phyloP scores from a whole-genome alignment of 2,113 vertebrate genomes.

The Myrmophylax atrothorax region DNA sequence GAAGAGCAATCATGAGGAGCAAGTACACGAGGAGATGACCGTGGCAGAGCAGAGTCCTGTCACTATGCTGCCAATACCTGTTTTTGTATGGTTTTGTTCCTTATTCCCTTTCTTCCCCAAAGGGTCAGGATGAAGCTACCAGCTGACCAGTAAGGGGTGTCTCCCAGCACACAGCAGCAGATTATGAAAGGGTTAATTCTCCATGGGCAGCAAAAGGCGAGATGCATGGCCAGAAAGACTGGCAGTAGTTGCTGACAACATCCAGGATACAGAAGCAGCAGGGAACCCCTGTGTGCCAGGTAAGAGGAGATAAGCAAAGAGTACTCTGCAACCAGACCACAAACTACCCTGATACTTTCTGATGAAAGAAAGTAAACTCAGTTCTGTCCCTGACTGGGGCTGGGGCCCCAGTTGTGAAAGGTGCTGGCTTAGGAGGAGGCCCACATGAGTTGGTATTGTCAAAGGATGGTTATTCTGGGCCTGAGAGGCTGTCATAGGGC shows the following conservation, averaged over 20 bases:
- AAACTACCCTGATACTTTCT: rapidly evolving
- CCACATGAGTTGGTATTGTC: rapidly evolving
- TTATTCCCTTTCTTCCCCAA: background rate
- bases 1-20: background rate
- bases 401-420: background rate
- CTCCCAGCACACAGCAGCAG: background rate
- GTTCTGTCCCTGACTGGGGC: background rate
- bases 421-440: background rate
- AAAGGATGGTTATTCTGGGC: background rate
- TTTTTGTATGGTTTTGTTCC: background rate
- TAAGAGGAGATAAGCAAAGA: background rate
- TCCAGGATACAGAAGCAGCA: background rate
- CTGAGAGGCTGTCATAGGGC: background rate
- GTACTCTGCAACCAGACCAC: rapidly evolving
- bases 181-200: background rate
- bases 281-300: background rate
- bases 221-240: background rate
- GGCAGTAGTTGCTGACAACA: background rate
- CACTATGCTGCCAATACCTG: background rate
- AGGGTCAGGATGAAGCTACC: background rate
- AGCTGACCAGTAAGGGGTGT: background rate
- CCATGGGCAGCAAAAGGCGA: rapidly evolving
- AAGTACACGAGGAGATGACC: background rate
- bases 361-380: background rate
- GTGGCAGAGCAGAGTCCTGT: background rate